Evolutionary conservation across 2,797 vertebrate species (phyloP).

Genomic region (Cynopterus sphinx): DNA sequence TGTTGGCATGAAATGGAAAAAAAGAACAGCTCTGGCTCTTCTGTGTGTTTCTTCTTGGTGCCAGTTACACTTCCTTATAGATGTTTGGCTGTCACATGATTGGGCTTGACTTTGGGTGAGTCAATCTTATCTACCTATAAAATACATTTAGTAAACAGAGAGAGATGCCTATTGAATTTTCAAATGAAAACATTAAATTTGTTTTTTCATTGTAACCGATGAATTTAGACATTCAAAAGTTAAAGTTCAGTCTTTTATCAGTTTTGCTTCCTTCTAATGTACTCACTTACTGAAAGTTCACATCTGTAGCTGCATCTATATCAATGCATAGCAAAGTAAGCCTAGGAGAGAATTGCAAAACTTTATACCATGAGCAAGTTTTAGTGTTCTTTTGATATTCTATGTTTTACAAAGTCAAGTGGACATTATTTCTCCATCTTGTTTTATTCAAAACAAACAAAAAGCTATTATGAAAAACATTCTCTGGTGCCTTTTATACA

Average conservation of each 20-base stretch:
- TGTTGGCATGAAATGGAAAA: not conserved
- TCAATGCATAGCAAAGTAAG: not conserved
- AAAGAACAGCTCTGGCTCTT: not conserved
- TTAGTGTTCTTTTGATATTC: constrained; percentile 32
- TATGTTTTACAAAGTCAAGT: constrained; percentile 50
- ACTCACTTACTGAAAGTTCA: constrained; percentile 14
- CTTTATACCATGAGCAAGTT: constrained; percentile 10
- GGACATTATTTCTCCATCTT: constrained; percentile 36
- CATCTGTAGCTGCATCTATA: not conserved
- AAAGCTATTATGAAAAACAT: constrained; percentile 37
- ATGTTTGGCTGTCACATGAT: not conserved
- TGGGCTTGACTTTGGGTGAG: constrained; percentile 24
- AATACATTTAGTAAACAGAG: not conserved
- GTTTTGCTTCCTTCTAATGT: constrained; percentile 1
- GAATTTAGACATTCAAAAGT: constrained; percentile 2
- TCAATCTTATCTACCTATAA: constrained; percentile 39
- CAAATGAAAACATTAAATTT: not conserved
- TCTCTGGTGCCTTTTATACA: not conserved
- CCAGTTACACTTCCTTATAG: constrained; percentile 14
- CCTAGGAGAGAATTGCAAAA: not conserved
- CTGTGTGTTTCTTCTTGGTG: not conserved
- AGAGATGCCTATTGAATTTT: constrained; percentile 4
- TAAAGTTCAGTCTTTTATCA: not conserved
- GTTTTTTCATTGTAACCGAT: constrained; percentile 10
- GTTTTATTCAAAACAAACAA: constrained; percentile 63